Evolutionary conservation across 2,113 vertebrate species (phyloP).

Genomic region (Maccullochella peelii): DNA sequence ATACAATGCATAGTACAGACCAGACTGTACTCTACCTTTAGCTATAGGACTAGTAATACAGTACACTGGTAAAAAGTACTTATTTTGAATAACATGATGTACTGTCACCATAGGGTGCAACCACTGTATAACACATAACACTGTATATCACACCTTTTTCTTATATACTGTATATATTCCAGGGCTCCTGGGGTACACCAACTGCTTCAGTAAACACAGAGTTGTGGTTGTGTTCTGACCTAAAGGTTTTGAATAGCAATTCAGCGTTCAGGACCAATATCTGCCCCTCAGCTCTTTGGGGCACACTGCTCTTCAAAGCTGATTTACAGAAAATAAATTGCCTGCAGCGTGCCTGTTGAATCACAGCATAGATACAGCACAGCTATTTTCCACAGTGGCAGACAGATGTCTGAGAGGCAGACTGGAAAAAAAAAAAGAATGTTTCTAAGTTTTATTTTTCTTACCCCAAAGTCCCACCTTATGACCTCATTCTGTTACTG

Average conservation of each 20-base stretch:
- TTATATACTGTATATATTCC: not conserved
- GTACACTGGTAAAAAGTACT: not conserved
- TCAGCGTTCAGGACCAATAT: slow-evolving; percentile 8
- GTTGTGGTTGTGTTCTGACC: slow-evolving; percentile 10
- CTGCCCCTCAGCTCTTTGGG: slow-evolving; percentile 18
- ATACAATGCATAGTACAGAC: not conserved
- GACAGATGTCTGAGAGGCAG: not conserved
- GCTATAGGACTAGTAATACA: not conserved
- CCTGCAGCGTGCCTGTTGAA: slow-evolving; percentile 21
- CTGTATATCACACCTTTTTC: no score
- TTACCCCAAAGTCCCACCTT: not conserved
- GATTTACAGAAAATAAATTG: slow-evolving; percentile 45
- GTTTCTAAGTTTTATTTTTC: not conserved
- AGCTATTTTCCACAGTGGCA: slow-evolving; percentile 25
- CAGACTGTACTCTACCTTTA: not conserved
- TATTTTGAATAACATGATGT: not conserved
- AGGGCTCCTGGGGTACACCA: not conserved
- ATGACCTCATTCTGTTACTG: slow-evolving; percentile 12
- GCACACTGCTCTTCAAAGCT: slow-evolving; percentile 28
- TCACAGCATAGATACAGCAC: slow-evolving; percentile 4
- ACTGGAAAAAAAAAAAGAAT: not conserved
- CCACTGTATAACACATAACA: no score
- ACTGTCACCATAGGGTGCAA: no score
- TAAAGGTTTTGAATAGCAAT: slow-evolving; percentile 7
- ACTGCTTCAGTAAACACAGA: not conserved